A percentile compares a stretch with the other conserved stretches of the same genome.
phyloP scores from a whole-genome alignment of 2,113 vertebrate species.

The Hydrolagus affinis region DNA sequence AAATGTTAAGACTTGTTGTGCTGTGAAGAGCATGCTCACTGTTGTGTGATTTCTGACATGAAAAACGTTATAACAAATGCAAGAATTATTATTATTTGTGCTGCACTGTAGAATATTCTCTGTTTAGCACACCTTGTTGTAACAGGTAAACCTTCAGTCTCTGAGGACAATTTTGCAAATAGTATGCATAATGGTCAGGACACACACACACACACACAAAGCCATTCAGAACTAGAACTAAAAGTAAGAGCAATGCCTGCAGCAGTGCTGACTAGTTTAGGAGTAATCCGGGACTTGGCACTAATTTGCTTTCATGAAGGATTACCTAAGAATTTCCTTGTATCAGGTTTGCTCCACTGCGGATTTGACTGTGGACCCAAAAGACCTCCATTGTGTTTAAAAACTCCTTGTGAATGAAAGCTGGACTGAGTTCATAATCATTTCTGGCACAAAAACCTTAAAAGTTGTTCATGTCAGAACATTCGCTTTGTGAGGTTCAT shows the following conservation, averaged over 20 bases:
- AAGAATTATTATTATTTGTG: too few species aligned
- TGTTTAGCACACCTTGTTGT: too few species aligned
- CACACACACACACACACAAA: not conserved
- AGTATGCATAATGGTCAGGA: too few species aligned
- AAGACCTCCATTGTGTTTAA: not conserved
- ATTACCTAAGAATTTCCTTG: not conserved
- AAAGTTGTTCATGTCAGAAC: conserved; percentile 20
- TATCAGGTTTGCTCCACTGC: not conserved
- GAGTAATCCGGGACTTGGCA: not conserved
- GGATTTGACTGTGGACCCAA: not conserved
- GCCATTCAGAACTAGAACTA: not conserved
- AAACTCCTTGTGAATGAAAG: not conserved
- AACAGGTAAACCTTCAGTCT: too few species aligned
- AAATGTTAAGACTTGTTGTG: too few species aligned
- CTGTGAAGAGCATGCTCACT: too few species aligned
- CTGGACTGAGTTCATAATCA: not conserved
- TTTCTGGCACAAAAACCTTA: not conserved
- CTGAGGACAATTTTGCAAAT: too few species aligned
- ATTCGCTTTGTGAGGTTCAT: not conserved
- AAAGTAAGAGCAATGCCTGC: not conserved
- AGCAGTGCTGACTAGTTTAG: not conserved
- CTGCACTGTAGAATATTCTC: too few species aligned
- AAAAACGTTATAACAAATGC: too few species aligned
- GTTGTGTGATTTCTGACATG: too few species aligned
- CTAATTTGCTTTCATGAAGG: not conserved